Conservation (phyloP, 2,797 vertebrate species). For the Falco cherrug region DNA sequence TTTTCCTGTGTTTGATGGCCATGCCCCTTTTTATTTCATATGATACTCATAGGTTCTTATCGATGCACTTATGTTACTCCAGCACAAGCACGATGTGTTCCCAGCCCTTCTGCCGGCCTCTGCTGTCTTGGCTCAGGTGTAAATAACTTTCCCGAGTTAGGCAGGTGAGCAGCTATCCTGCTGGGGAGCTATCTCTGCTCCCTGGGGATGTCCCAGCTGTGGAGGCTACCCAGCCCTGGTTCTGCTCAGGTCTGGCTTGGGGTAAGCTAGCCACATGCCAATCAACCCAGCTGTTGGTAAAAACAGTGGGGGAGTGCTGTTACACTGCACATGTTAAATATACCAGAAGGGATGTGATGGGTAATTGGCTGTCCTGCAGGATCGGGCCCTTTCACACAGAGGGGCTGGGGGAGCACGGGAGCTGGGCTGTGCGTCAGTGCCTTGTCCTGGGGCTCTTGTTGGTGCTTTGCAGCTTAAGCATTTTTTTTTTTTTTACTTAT, state of each 20-base stretch:
- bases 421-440: neutral
- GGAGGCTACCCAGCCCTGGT: neutral
- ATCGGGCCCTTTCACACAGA: rapidly evolving
- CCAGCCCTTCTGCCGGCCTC: neutral
- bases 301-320: too few relatives aligned
- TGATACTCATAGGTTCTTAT: neutral
- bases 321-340: rapidly evolving
- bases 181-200: neutral
- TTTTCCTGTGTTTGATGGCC: neutral
- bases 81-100: neutral
- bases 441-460: rapidly evolving
- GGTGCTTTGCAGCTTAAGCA: neutral
- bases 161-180: neutral
- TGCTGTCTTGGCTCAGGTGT: too few relatives aligned
- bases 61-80: neutral
- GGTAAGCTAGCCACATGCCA: rapidly evolving
- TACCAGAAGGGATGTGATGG: rapidly evolving
- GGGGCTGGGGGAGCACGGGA: neutral
- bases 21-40: neutral
- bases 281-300: neutral
- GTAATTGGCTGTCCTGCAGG: neutral
- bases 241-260: neutral
- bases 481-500: neutral
- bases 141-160: too few relatives aligned
- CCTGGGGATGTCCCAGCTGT: neutral